Base-by-base conservation (phyloP, 2,113 vertebrate genomes). In the Centropus bengalensis region DNA sequence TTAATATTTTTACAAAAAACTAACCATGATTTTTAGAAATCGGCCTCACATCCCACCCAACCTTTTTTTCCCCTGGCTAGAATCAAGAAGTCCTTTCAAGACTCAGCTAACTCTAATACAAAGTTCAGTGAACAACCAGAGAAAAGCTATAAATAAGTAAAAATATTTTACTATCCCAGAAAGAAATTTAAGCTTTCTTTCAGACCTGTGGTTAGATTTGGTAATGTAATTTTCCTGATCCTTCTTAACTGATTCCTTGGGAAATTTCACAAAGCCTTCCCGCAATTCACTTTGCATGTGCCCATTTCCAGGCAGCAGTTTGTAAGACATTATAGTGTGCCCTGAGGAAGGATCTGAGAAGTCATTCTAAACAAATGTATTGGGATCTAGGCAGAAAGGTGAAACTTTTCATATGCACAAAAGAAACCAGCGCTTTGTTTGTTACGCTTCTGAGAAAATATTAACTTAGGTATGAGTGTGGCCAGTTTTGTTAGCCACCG, bases 241-340 rank as follows among this genome's bases (percentile, higher is more conserved):
- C 7, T 74, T 82, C 36, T 66, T 38, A 66, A 8, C 5, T 20
- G 12, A 5, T 54, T 16, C 60, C 28, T 73, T 0, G 10, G 26
- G 8, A 66, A 76, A 80, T 76, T 69, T 91, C 67, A 73, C 5
- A 5, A n/a, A 36, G 15, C 8, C 7, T 47, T 32, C 4, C 32
- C 3, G 3, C 0, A 9, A 76, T 10, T 54, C 8, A 16, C 22
- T 55, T 15, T 2, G 0, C 18, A 24, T 12, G 6, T 49, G 22
- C 15, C 9, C 1, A 0, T 42, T 73, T 22, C 10, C 28, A 70
- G 28, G 1, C 40, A 70, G 24, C 0, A 2, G 4, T 70, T 90
- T 59, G 74, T 64, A 83, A 5, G 19, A 33, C 10, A 67, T 63
- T 15, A 28, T 7, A 30, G 22, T 8, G 10, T 12, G 79, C 7